Conservation (phyloP, 2,113 vertebrate species). For the Melanotaenia duboulayi region DNA sequence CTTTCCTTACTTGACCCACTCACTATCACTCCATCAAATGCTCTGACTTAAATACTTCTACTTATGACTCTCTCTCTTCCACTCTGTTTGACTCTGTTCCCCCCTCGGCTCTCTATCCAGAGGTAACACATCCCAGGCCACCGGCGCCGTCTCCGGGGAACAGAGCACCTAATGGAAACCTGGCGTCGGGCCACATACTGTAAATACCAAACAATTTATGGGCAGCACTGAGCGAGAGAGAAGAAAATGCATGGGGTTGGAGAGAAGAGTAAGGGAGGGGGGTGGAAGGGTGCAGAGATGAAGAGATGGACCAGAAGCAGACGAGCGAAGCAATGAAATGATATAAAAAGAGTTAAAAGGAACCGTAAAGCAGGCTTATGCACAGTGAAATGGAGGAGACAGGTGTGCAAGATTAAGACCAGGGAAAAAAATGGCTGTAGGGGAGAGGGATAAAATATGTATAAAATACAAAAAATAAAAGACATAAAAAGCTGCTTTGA, state of each 20-base stretch:
- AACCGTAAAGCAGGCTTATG: constrained; percentile 14
- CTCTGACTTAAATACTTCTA: constrained; percentile 31
- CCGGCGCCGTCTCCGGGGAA: constrained; percentile 73
- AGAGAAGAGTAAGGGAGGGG: not conserved
- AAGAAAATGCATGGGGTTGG: constrained; percentile 10
- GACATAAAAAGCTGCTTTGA: too few species aligned
- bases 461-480: too few species aligned
- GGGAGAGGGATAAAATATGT: too few species aligned
- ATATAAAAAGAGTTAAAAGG: constrained; percentile 47
- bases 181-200: constrained; percentile 75
- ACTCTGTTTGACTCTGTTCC: constrained; percentile 19
- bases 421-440: not conserved
- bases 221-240: constrained; percentile 44
- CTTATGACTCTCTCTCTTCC: constrained; percentile 8
- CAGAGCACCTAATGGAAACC: constrained; percentile 78
- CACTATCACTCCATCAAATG: constrained; percentile 38
- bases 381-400: constrained; percentile 9
- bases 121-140: constrained; percentile 78
- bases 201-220: constrained; percentile 79
- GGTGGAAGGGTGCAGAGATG: constrained; percentile 32
- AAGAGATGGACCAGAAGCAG: constrained; percentile 51
- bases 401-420: constrained; percentile 22
- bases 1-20: constrained; percentile 43
- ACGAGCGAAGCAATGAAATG: constrained; percentile 43
- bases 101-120: constrained; percentile 37